These are phyloP conservation scores for Himalopsyche kuldschensis DNA, from an alignment of 2,888 invertebrate genomes.

Conservation along the genomic window DNA sequence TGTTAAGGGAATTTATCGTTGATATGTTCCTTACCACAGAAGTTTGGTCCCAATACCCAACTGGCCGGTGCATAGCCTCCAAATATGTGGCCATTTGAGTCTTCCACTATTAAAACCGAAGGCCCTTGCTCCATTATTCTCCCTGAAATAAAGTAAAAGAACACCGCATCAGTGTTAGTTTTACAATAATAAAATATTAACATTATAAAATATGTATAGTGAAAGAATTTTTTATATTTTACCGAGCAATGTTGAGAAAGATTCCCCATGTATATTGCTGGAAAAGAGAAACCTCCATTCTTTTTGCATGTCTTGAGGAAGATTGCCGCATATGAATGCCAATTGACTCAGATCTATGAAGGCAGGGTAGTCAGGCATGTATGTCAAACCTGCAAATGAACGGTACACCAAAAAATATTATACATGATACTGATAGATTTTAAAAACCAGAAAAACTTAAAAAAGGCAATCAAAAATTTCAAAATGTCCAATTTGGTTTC, in stretches of 20 bases:
- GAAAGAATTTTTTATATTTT: constrained; percentile 19
- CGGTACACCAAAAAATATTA: no score
- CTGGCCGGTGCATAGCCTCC: constrained; percentile 84
- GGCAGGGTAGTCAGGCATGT: constrained; percentile 77
- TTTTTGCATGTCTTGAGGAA: constrained; percentile 73
- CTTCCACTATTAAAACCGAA: constrained; percentile 81
- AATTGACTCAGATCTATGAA: constrained; percentile 72
- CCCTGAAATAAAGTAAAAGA: constrained; percentile 50
- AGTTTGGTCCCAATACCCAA: constrained; percentile 78
- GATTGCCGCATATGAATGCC: constrained; percentile 76
- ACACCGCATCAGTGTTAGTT: no score
- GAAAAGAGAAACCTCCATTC: constrained; percentile 90
- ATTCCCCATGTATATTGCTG: constrained; percentile 85
- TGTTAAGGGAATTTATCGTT: background rate
- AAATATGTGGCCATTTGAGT: constrained; percentile 79
- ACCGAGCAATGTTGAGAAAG: constrained; percentile 81
- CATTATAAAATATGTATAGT: background rate
- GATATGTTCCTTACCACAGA: constrained; percentile 58
- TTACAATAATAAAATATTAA: no score
- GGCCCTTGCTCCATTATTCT: constrained; percentile 79
- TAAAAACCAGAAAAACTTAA: no score
- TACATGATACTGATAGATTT: no score
- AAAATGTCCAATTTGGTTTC: background rate
- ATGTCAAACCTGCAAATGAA: constrained; percentile 61
- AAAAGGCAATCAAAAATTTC: background rate